Evolutionary conservation across 2,888 invertebrate genomes (phyloP).

Genomic region (Tetrapedia diversipes): DNA sequence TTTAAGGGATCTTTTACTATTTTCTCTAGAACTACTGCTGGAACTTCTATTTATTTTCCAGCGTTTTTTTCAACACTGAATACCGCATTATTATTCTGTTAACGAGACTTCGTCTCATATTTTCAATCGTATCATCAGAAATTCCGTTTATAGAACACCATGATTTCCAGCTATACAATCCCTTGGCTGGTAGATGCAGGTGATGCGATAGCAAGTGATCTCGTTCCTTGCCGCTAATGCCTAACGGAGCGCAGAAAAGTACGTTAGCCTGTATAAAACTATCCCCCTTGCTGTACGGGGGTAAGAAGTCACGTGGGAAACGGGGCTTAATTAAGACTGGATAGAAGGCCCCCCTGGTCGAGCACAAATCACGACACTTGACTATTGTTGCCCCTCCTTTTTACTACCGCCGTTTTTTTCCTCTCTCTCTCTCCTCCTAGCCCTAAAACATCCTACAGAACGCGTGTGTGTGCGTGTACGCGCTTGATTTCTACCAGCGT

Average conservation of each 20-base stretch:
- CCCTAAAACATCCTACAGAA: constrained; percentile 24
- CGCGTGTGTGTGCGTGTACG: background rate
- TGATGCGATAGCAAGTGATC: constrained; percentile 65
- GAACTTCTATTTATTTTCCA: too few species aligned
- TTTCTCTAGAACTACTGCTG: too few species aligned
- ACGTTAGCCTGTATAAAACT: constrained; percentile 59
- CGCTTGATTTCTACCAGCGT: constrained; percentile 39
- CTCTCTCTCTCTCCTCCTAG: background rate
- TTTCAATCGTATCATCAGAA: too few species aligned
- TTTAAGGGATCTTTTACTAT: too few species aligned
- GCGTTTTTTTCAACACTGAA: too few species aligned
- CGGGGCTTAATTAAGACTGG: constrained; percentile 70
- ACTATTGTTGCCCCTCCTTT: constrained; percentile 69
- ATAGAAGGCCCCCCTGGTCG: constrained; percentile 63
- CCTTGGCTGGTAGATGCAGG: constrained; percentile 54
- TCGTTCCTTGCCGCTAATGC: constrained; percentile 52
- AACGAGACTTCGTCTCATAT: too few species aligned
- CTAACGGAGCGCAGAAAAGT: constrained; percentile 68
- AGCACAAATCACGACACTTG: constrained; percentile 70
- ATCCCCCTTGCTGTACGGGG: constrained; percentile 50
- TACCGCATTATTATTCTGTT: too few species aligned
- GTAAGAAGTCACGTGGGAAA: constrained; percentile 72
- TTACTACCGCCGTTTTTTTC: constrained; percentile 59
- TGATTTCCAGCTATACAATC: background rate
- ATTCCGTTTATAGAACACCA: too few species aligned